A percentile compares a stretch with the other conserved stretches of the same genome.
phyloP scores from a whole-genome alignment of 2,888 invertebrate genomes.

The Cheilosia vulpina region DNA sequence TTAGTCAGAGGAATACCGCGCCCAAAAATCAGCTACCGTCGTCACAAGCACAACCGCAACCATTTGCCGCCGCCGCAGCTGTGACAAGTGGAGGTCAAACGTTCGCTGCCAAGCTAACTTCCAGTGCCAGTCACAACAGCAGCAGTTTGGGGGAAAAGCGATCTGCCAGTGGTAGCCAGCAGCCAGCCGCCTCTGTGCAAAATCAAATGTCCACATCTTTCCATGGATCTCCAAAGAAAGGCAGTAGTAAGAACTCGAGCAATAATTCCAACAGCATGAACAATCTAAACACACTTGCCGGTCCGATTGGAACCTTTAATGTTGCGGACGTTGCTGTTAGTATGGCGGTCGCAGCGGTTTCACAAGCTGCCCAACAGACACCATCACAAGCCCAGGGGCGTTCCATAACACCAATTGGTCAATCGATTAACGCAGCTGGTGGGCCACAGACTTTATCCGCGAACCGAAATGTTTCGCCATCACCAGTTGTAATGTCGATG shows the following conservation, averaged over 20 bases:
- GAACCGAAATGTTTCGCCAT: constrained; percentile 75
- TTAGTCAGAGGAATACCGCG: constrained; percentile 84
- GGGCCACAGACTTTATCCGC: constrained; percentile 38
- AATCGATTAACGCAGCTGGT: constrained; percentile 76
- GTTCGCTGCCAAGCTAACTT: constrained; percentile 84
- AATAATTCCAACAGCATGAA: constrained; percentile 70
- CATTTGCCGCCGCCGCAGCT: constrained; percentile 54
- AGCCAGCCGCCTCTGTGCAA: constrained; percentile 63
- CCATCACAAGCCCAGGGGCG: constrained; percentile 73
- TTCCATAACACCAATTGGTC: constrained; percentile 82
- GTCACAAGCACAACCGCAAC: constrained; percentile 54
- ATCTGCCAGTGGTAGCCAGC: constrained; percentile 41
- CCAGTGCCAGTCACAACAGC: constrained; percentile 80
- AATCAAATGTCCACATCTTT: constrained; percentile 68
- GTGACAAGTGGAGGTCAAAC: constrained; percentile 78
- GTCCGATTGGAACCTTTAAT: constrained; percentile 82
- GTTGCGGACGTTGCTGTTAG: constrained; percentile 82
- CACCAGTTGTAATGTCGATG: constrained; percentile 78
- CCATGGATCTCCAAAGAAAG: constrained; percentile 69
- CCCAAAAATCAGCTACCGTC: constrained; percentile 68
- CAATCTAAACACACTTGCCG: constrained; percentile 80
- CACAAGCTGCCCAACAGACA: constrained; percentile 75
- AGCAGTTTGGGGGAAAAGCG: constrained; percentile 75
- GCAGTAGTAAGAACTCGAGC: constrained; percentile 38
- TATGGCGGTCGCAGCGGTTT: constrained; percentile 80